Evolutionary conservation across 2,113 vertebrate species (phyloP), one percentile per base, ranked within the genome.

Genomic region (Cryptoleucopteryx plumbea): DNA sequence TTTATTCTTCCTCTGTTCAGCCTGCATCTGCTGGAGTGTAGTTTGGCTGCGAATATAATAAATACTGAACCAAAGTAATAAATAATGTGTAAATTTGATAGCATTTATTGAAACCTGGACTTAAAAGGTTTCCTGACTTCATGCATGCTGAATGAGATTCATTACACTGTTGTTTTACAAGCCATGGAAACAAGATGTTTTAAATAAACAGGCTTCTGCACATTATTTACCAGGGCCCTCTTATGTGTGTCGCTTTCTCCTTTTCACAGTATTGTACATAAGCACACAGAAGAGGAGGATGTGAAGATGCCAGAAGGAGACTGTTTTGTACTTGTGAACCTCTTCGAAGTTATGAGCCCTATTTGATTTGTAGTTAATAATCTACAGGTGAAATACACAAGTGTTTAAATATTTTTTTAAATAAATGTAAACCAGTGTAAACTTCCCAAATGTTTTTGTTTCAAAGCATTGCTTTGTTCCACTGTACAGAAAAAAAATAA

Each of bases 211-310:
- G 7, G 9, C 26, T 90, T 78, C 45, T 86, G 71, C 52, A 66
- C 11, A 1, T 80, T 80, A 73, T 87, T 82, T 82, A 74, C 58
- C 23, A 56, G 13, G 17, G 50, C 45, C 22, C 53, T 95, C 43
- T 87, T 53, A 93, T 1, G 10, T n/a, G 45, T 87, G 66, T 72
- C 32, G 40, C 82, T 97, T 97, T 82, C 95, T 91, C 52, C 65
- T 95, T 94, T 96, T 96, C 95, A 81, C 98, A 99, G 99, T 99
- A 91, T 98, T 99, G 70, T 99, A 99, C 98, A 99, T 99, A 98
- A 99, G 99, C 98, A 99, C 99, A 56, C 99, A 99, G 99, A 99
- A 99, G 98, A 99, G 99, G 96, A 99, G 99, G 97, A 99, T 99
- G 98, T 99, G 98, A 99, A 96, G 95, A 95, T 71, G 31, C 59